Evolutionary conservation across 1,140 invertebrate species (phyloP), one percentile per base, ranked within the genome.

Genomic region (Drosophila littoralis): DNA sequence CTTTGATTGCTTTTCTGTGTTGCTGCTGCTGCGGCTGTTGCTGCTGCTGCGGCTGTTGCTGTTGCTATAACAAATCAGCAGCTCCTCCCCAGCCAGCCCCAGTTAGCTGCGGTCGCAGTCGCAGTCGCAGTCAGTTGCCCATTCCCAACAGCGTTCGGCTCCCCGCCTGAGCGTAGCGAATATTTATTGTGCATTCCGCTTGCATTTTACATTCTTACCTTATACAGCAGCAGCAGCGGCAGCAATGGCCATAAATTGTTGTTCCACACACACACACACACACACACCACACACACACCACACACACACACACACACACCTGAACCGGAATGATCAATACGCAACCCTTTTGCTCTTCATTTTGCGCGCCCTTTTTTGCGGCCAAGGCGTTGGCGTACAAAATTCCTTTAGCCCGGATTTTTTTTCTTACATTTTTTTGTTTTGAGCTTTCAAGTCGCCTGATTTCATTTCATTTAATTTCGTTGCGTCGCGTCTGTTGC

Each of bases 101-200:
- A 59, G 57, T 59, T 59, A 33, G 55, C 33, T 13, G 51, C 51
- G 7, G 51, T 35, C 15, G 51, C 51, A 13, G 51, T 35, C 15
- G n/a, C 43, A 9, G 48, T 36, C 9, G n/a, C 32, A 9, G 12
- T 6, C 42, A 32, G 46, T 36, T 73, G 54, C 64, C 64, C 54
- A 58, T 66, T 54, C 32, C 55, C 64, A 65, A 54, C 59, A 42
- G 63, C 46, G 48, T 60, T 70, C 51, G 52, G 35, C 65, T 17
- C 15, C 35, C 60, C 45, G 45, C 36, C 52, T 60, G 59, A 75
- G 68, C 74, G 74, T 83, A 77, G 79, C 84, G 84, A 88, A 88
- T 89, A 79, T 88, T 89, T 88, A 88, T 88, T 88, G 83, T 83
- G 83, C 83, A 88, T 88, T 88, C 83, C 83, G 81, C 75, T 85